These are phyloP conservation scores for Miltochrista miniata DNA, from an alignment of 2,888 invertebrate species.

Conservation along the genomic window DNA sequence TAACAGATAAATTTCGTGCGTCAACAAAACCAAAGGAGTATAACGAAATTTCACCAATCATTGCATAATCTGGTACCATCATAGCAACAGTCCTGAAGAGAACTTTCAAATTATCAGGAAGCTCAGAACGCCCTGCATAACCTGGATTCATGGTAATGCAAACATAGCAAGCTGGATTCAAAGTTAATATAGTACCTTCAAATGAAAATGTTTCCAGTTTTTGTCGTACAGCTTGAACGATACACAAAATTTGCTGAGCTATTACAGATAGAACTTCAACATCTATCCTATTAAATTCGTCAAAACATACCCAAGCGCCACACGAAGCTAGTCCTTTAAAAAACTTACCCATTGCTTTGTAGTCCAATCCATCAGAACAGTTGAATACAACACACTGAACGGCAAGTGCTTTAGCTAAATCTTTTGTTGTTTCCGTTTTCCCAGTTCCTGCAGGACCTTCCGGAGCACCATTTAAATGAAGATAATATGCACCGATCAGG, in stretches of 20 bases:
- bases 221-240: constrained; percentile 89
- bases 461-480: constrained; percentile 93
- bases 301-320: constrained; percentile 95
- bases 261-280: constrained; percentile 93
- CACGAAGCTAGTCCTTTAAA: constrained; percentile 93
- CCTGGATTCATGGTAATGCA: constrained; percentile 92
- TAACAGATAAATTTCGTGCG: constrained; percentile 89
- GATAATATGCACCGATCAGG: constrained; percentile 91
- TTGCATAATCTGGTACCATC: constrained; percentile 96
- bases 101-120: constrained; percentile 94
- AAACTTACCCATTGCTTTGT: constrained; percentile 93
- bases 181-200: constrained; percentile 88
- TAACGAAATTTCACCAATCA: constrained; percentile 93
- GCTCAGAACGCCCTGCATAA: constrained; percentile 91
- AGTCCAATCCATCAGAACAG: constrained; percentile 94
- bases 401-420: constrained; percentile 95
- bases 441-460: constrained; percentile 95
- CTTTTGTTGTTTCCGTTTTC: constrained; percentile 96
- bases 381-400: constrained; percentile 96
- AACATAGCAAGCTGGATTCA: constrained; percentile 92
- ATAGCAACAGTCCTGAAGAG: constrained; percentile 94
- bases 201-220: constrained; percentile 87
- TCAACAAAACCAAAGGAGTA: constrained; percentile 92
- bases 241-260: constrained; percentile 93
- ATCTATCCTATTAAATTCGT: constrained; percentile 94